Percentiles rank a stretch among this genome's conserved stretches.
Evolutionary conservation across 2,797 vertebrate species (phyloP).

Genomic region (Schizopygopsis malacanthus): DNA sequence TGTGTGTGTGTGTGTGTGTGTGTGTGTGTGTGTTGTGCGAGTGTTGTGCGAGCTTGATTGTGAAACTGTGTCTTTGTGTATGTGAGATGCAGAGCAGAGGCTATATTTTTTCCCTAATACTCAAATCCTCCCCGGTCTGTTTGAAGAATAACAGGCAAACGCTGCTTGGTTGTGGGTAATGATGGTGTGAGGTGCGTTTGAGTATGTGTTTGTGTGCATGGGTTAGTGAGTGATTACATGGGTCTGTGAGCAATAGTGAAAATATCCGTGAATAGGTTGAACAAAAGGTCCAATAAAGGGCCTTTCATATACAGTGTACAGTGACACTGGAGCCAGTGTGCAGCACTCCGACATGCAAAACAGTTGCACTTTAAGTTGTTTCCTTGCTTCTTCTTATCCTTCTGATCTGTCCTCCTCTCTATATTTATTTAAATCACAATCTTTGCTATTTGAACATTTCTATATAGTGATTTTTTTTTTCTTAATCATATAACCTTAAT

Average conservation of each 20-base stretch:
- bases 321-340: neutral
- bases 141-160: constrained; percentile 34
- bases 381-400: neutral
- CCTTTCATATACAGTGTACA: neutral
- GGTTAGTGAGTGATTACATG: constrained; percentile 20
- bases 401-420: neutral
- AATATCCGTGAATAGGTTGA: neutral
- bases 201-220: constrained; percentile 24
- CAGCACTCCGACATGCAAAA: neutral
- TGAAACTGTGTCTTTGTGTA: constrained; percentile 46
- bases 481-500: too few relatives aligned
- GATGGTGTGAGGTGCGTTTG: constrained; percentile 39
- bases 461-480: neutral
- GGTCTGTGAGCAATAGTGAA: neutral
- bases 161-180: neutral
- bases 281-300: neutral
- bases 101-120: constrained; percentile 25
- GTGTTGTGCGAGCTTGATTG: constrained; percentile 27
- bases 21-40: neutral
- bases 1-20: constrained; percentile 41
- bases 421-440: neutral
- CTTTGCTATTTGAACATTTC: neutral
- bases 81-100: constrained; percentile 27
- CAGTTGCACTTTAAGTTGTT: neutral
- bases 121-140: constrained; percentile 24